Percentiles rank a stretch among this genome's conserved stretches.
Evolutionary conservation across 2,888 invertebrate genomes (phyloP).

Genomic region (Parasteatoda lunata): DNA sequence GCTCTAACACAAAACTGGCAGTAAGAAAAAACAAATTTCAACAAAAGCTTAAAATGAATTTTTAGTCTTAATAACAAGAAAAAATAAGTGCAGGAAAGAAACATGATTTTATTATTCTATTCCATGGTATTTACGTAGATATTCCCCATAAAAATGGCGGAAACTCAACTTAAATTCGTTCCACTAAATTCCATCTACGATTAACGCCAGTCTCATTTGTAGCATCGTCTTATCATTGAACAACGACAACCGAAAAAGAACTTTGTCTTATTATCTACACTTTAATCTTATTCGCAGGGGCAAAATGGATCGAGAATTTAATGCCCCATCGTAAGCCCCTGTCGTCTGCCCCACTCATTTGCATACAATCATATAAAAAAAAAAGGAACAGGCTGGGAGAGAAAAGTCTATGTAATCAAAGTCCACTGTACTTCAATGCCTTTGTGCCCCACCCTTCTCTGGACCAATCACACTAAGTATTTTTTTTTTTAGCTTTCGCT

Average conservation of each 20-base stretch:
- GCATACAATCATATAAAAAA: slow-evolving; percentile 43
- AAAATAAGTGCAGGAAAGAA: too few species aligned
- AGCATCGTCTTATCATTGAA: too few species aligned
- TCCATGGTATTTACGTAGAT: too few species aligned
- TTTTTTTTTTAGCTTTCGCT: slow-evolving; percentile 20
- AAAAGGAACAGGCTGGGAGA: slow-evolving; percentile 2
- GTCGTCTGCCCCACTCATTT: slow-evolving; percentile 25
- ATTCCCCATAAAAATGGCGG: too few species aligned
- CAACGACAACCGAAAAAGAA: not conserved
- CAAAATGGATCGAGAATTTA: not conserved
- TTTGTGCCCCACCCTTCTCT: not conserved
- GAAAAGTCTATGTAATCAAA: slow-evolving; percentile 46
- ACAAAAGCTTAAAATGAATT: too few species aligned
- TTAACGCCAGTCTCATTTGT: too few species aligned
- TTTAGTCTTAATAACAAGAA: too few species aligned
- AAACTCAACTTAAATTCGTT: too few species aligned
- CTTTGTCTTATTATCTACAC: not conserved
- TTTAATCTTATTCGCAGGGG: not conserved
- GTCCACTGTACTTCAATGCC: slow-evolving; percentile 24
- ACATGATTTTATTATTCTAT: too few species aligned
- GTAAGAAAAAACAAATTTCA: too few species aligned
- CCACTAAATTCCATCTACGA: too few species aligned
- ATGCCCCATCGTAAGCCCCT: not conserved
- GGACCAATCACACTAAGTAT: slow-evolving; percentile 33
- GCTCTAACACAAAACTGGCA: too few species aligned